Conservation (phyloP, 2,797 vertebrate species). For the Gymnoscopelus braueri region DNA sequence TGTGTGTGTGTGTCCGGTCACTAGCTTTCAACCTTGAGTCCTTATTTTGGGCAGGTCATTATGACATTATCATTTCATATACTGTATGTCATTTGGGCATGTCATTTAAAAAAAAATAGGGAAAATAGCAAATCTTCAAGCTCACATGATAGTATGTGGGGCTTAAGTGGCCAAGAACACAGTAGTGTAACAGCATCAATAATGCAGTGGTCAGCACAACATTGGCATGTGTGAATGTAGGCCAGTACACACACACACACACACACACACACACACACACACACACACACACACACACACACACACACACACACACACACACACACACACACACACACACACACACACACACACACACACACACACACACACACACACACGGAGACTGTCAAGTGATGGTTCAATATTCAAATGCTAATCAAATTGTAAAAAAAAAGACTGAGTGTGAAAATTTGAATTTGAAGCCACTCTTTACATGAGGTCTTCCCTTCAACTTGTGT, state of each 20-base stretch:
- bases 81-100: too few relatives aligned
- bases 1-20: too few relatives aligned
- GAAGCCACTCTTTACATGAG: too few relatives aligned
- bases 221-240: slow-evolving; percentile 18
- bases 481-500: too few relatives aligned
- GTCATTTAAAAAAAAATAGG: background rate
- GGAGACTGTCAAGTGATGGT: background rate
- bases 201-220: slow-evolving; percentile 12
- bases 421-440: too few relatives aligned
- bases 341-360: background rate
- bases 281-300: background rate
- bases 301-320: slow-evolving; percentile 5
- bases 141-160: too few relatives aligned
- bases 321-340: slow-evolving; percentile 9
- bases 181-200: slow-evolving; percentile 13
- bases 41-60: too few relatives aligned
- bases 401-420: too few relatives aligned
- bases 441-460: too few relatives aligned
- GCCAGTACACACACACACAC: background rate
- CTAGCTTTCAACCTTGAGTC: too few relatives aligned
- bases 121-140: background rate
- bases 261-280: background rate
- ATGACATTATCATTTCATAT: too few relatives aligned
- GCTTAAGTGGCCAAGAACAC: too few relatives aligned
- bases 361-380: slow-evolving; percentile 8